Evolutionary conservation across 2,113 vertebrate species (phyloP).

Genomic region (Brachionichthys hirsutus): DNA sequence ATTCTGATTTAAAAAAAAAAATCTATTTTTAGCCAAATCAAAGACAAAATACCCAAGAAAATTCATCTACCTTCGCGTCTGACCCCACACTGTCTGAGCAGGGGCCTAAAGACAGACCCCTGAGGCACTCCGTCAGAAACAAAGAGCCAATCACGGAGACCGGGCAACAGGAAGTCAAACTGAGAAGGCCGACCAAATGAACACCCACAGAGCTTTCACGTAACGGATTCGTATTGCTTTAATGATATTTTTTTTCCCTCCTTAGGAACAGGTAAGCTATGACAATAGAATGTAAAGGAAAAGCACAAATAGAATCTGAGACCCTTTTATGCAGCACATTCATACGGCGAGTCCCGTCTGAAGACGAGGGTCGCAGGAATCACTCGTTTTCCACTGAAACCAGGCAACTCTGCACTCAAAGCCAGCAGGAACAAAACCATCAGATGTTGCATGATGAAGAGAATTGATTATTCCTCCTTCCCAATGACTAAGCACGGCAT

Average conservation of each 20-base stretch:
- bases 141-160: too few species aligned
- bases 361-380: constrained; percentile 45
- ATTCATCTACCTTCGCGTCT: too few species aligned
- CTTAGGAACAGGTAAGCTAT: constrained; percentile 75
- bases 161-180: too few species aligned
- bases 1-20: too few species aligned
- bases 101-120: too few species aligned
- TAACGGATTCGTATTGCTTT: constrained; percentile 79
- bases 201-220: constrained; percentile 24
- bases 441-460: neutral
- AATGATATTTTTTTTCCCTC: constrained; percentile 74
- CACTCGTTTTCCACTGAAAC: constrained; percentile 28
- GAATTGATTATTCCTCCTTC: neutral
- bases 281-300: constrained; percentile 73
- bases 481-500: constrained; percentile 9
- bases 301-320: constrained; percentile 65
- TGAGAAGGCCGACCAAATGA: neutral
- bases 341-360: constrained; percentile 54
- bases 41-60: neutral
- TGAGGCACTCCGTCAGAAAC: too few species aligned
- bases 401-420: constrained; percentile 52
- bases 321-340: constrained; percentile 65
- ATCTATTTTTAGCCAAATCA: neutral
- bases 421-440: constrained; percentile 51
- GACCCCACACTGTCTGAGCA: too few species aligned